These are phyloP conservation scores for Lobophora halterata DNA, from an alignment of 2,888 invertebrate genomes.

Conservation along the genomic window DNA sequence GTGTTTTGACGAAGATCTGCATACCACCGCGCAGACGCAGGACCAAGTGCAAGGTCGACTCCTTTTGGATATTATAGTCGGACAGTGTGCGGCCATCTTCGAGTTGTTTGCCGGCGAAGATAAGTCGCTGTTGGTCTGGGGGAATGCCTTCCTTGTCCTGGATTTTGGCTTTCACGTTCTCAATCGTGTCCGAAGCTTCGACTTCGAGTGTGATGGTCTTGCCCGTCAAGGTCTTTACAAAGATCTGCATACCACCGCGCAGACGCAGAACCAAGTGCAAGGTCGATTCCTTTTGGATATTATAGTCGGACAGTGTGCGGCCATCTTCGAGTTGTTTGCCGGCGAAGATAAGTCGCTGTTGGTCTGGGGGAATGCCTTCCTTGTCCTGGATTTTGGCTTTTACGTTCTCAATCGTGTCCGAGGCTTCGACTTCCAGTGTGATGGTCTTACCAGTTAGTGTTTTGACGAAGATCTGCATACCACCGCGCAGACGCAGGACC, in stretches of 20 bases:
- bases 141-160: conserved; percentile 29
- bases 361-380: conserved; percentile 31
- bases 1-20: conserved; percentile 22
- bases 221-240: conserved; percentile 24
- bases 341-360: conserved; percentile 29
- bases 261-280: conserved; percentile 26
- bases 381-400: conserved; percentile 32
- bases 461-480: conserved; percentile 32
- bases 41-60: conserved; percentile 25
- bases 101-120: conserved; percentile 28
- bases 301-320: conserved; percentile 28
- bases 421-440: conserved; percentile 27
- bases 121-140: conserved; percentile 26
- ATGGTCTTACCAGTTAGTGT: conserved; percentile 28
- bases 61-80: conserved; percentile 28
- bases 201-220: conserved; percentile 25
- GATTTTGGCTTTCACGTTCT: conserved; percentile 26
- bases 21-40: conserved; percentile 27
- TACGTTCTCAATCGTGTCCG: conserved; percentile 28
- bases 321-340: conserved; percentile 30
- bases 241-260: conserved; percentile 28
- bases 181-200: conserved; percentile 24
- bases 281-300: conserved; percentile 29
- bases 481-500: conserved; percentile 29
- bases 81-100: conserved; percentile 27